Conservation (phyloP, 2,888 invertebrate genomes). For the Hyposoter didymator region DNA sequence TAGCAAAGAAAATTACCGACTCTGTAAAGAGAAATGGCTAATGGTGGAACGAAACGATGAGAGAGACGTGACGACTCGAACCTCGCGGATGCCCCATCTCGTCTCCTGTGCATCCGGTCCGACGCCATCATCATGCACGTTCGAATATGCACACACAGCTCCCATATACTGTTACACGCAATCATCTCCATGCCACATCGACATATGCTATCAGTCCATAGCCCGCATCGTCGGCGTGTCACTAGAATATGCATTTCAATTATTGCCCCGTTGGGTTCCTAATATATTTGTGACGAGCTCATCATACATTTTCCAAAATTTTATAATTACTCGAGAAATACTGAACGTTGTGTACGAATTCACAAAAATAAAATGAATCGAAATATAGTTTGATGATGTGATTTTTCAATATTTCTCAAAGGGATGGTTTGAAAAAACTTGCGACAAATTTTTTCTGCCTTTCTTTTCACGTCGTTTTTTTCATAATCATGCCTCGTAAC, state of each 20-base stretch:
- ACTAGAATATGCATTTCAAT: not conserved
- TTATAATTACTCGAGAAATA: not conserved
- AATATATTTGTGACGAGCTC: not conserved
- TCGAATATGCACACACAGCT: not conserved
- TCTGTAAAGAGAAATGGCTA: not conserved
- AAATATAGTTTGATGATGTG: too few species aligned
- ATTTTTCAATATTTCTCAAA: too few species aligned
- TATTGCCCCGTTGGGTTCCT: not conserved
- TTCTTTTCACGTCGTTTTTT: too few species aligned
- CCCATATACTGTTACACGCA: not conserved
- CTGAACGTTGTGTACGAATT: not conserved
- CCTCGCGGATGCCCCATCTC: slow-evolving; percentile 20
- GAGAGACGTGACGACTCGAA: slow-evolving; percentile 1
- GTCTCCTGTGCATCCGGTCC: slow-evolving; percentile 63
- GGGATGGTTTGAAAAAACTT: too few species aligned
- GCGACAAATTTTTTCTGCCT: too few species aligned
- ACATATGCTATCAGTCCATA: not conserved
- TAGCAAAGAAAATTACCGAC: not conserved
- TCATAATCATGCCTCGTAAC: too few species aligned
- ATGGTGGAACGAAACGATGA: slow-evolving; percentile 25
- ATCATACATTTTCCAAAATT: not conserved
- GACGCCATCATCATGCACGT: slow-evolving; percentile 41
- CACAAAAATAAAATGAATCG: not conserved
- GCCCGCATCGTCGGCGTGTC: not conserved
- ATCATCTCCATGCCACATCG: not conserved